Conservation (phyloP, 2,113 vertebrate genomes). For the Colinus virginianus region DNA sequence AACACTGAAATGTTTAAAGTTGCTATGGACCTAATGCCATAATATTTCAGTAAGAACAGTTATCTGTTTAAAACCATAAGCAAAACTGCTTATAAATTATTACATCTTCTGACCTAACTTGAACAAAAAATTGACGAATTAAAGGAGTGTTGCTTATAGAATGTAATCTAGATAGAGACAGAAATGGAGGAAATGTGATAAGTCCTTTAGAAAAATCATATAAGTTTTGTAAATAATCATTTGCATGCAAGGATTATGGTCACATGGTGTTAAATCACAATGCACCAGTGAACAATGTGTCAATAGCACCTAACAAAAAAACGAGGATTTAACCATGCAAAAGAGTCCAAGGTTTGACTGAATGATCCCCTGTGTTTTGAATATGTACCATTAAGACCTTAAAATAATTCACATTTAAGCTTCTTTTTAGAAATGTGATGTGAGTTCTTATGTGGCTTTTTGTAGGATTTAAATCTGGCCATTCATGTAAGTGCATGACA, state of each 20-base stretch:
- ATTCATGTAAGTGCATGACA: constrained; percentile 66
- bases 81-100: constrained; percentile 24
- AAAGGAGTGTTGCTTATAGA: neutral
- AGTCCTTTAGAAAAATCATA: constrained; percentile 16
- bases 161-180: neutral
- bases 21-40: constrained; percentile 43
- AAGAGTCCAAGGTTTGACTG: constrained; percentile 31
- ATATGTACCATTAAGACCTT: constrained; percentile 11
- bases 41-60: constrained; percentile 78
- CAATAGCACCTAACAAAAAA: constrained; percentile 26
- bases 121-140: neutral
- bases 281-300: neutral
- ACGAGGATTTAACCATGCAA: neutral
- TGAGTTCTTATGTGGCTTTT: constrained; percentile 48
- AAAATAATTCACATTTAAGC: constrained; percentile 61
- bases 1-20: constrained; percentile 69
- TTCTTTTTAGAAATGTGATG: constrained; percentile 48
- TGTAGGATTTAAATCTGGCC: constrained; percentile 53
- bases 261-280: constrained; percentile 30
- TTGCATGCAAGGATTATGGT: constrained; percentile 16
- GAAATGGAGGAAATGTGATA: neutral
- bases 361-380: constrained; percentile 42
- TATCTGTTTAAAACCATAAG: constrained; percentile 65
- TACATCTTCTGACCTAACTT: neutral
- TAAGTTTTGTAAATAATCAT: constrained; percentile 30